Evolutionary conservation across 2,113 vertebrate species (phyloP).

Genomic region (Natator depressus): DNA sequence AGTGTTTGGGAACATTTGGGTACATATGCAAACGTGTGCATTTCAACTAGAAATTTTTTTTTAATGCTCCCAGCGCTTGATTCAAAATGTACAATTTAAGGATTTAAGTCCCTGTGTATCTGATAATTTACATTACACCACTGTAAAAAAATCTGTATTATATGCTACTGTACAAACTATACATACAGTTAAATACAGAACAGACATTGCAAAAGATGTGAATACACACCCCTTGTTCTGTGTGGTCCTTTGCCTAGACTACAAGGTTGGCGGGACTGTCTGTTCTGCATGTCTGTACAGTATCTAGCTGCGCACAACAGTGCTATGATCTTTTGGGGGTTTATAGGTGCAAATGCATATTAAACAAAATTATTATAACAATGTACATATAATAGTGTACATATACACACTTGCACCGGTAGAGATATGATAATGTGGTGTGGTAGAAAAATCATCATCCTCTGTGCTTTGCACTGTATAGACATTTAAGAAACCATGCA

Average conservation of each 20-base stretch:
- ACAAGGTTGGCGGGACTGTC: neutral
- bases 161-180: accelerated
- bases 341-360: neutral
- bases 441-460: neutral
- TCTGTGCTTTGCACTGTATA: neutral
- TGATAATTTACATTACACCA: conserved; percentile 27
- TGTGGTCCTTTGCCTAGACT: neutral
- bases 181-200: neutral
- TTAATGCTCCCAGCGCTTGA: neutral
- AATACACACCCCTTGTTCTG: neutral
- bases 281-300: neutral
- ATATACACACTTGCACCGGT: accelerated
- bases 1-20: neutral
- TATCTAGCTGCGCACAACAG: neutral
- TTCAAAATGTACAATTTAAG: conserved; percentile 31
- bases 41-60: conserved; percentile 7
- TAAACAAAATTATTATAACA: neutral
- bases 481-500: neutral
- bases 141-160: neutral
- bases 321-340: neutral
- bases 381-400: neutral
- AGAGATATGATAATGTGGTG: neutral
- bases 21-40: conserved; percentile 17
- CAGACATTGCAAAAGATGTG: neutral
- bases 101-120: neutral